Evolutionary conservation across 1,140 invertebrate genomes (phyloP).

Genomic region (Luehdorfia chinensis): DNA sequence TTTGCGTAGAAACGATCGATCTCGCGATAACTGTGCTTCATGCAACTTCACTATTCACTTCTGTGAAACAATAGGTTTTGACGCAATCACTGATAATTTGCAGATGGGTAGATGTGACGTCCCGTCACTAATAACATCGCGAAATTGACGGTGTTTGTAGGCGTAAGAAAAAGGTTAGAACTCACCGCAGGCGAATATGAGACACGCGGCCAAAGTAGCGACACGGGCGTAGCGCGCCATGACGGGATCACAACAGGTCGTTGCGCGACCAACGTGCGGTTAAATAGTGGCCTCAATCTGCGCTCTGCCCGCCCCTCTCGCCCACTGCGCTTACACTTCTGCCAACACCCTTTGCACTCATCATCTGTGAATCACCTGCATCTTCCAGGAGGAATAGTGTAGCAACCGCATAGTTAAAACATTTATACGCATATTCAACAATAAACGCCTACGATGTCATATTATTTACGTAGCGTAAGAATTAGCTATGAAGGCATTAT

Average conservation of each 20-base stretch:
- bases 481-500: too few relatives aligned
- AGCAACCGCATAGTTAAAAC: conserved; percentile 4
- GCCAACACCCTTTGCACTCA: conserved; percentile 67
- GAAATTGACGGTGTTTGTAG: conserved; percentile 61
- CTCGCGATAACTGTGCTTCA: conserved; percentile 46
- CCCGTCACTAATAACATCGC: conserved; percentile 56
- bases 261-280: conserved; percentile 70
- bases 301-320: conserved; percentile 72
- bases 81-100: conserved; percentile 54
- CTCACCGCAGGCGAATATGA: conserved; percentile 76
- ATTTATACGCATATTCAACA: conserved; percentile 5
- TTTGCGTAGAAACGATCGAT: conserved; percentile 49
- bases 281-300: conserved; percentile 77
- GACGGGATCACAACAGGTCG: conserved; percentile 79
- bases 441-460: conserved; percentile 4
- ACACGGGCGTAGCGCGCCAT: conserved; percentile 79
- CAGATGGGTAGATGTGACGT: conserved; percentile 46
- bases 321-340: conserved; percentile 60
- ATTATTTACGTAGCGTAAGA: too few relatives aligned
- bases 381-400: conserved; percentile 33
- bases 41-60: conserved; percentile 70
- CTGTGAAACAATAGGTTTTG: conserved; percentile 46
- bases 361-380: conserved; percentile 70
- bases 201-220: conserved; percentile 74
- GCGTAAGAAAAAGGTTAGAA: conserved; percentile 71